phyloP scores from a whole-genome alignment of 2,113 vertebrate species.

The Hippocampus comes region DNA sequence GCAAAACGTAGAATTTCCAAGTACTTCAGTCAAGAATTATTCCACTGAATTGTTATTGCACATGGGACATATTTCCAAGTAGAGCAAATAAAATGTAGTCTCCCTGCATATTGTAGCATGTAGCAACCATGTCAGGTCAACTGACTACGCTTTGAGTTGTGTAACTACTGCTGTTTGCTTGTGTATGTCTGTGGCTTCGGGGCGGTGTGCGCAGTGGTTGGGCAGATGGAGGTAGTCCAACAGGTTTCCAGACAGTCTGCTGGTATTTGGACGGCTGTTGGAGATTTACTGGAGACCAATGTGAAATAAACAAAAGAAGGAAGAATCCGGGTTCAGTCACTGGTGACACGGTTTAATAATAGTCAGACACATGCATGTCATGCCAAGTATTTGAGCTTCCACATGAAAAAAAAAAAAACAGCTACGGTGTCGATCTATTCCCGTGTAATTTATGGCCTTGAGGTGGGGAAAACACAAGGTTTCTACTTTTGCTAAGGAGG shows the following conservation, averaged over 20 bases:
- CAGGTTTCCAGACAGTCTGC: conserved; percentile 59
- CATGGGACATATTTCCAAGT: conserved; percentile 8
- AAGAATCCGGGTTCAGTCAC: conserved; percentile 22
- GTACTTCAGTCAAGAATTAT: neutral
- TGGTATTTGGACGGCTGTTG: conserved; percentile 56
- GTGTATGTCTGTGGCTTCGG: conserved; percentile 53
- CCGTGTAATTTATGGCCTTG: conserved; percentile 54
- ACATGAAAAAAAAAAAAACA: conserved; percentile 42
- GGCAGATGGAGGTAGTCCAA: conserved; percentile 53
- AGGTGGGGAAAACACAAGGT: conserved; percentile 47
- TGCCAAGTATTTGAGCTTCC: conserved; percentile 47
- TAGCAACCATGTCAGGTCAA: conserved; percentile 46
- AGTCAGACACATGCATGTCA: conserved; percentile 30
- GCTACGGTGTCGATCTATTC: conserved; percentile 36
- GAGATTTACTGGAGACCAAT: conserved; percentile 49
- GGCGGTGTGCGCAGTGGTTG: conserved; percentile 55
- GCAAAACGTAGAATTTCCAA: too few relatives aligned
- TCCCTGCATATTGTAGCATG: conserved; percentile 36
- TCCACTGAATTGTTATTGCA: neutral
- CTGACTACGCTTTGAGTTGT: conserved; percentile 31
- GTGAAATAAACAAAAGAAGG: conserved; percentile 39
- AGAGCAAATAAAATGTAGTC: neutral
- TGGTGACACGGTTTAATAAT: conserved; percentile 30
- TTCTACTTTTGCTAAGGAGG: conserved; percentile 48
- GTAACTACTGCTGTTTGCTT: conserved; percentile 57